phyloP scores from a whole-genome alignment of 2,113 vertebrate species.

The Vombatus ursinus region DNA sequence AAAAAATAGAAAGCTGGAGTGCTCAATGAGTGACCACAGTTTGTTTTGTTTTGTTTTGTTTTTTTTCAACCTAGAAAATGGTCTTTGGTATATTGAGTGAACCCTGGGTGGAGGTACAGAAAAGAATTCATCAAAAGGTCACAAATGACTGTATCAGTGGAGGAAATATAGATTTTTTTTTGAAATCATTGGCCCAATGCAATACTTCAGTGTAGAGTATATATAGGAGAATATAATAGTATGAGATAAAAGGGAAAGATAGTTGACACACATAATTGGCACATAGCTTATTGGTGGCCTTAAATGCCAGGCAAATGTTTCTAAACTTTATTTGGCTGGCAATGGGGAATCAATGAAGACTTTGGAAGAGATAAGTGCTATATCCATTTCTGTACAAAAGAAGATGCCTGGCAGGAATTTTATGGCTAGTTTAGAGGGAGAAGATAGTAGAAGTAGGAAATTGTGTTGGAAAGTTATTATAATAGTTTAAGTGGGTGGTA shows the following conservation, averaged over 20 bases:
- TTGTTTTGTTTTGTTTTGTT: neutral
- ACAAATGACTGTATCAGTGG: neutral
- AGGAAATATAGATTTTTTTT: neutral
- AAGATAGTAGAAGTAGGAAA: neutral
- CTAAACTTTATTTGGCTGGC: neutral
- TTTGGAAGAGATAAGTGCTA: neutral
- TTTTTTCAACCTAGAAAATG: neutral
- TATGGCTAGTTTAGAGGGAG: neutral
- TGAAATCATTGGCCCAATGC: neutral
- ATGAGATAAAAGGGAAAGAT: neutral
- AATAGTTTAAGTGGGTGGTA: neutral
- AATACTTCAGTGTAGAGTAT: neutral
- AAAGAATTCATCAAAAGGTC: neutral
- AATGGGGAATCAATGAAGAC: neutral
- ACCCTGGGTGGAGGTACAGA: neutral
- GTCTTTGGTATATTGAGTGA: neutral
- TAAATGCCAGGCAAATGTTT: neutral
- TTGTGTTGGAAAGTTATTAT: neutral
- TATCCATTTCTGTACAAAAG: neutral
- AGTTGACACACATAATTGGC: neutral
- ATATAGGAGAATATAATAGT: neutral
- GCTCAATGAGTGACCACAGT: neutral
- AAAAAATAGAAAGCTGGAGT: neutral
- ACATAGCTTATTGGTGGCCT: neutral
- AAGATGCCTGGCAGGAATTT: neutral